Conservation (phyloP, 2,888 invertebrate species). For the Dyspetes luteomarginatus region DNA sequence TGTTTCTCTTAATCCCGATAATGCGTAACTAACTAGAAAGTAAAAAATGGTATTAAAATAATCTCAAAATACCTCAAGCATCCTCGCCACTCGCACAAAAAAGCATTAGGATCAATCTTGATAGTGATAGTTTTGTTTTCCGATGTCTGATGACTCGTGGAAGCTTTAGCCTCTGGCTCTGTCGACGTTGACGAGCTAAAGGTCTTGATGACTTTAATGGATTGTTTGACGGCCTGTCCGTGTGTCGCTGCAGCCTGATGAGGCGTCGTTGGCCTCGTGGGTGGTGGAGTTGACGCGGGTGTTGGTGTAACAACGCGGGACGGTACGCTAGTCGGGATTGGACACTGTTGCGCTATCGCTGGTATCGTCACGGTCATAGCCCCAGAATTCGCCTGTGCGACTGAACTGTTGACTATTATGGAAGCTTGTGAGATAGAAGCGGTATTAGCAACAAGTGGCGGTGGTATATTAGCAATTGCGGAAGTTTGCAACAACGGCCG, state of each 20-base stretch:
- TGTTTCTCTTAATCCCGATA: too few species aligned
- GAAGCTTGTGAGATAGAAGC: slow-evolving; percentile 79
- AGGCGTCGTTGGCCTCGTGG: slow-evolving; percentile 84
- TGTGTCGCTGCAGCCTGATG: slow-evolving; percentile 83
- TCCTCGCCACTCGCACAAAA: slow-evolving; percentile 96
- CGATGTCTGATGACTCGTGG: slow-evolving; percentile 70
- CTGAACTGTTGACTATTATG: slow-evolving; percentile 80
- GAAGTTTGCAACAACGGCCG: slow-evolving; percentile 85
- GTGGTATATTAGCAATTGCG: slow-evolving; percentile 83
- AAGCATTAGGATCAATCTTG: slow-evolving; percentile 81
- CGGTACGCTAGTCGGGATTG: slow-evolving; percentile 78
- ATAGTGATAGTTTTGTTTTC: slow-evolving; percentile 81
- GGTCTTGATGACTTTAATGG: slow-evolving; percentile 75
- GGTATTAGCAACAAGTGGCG: slow-evolving; percentile 82
- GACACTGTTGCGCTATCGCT: slow-evolving; percentile 78
- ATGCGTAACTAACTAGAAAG: too few species aligned
- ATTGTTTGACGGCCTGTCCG: slow-evolving; percentile 60
- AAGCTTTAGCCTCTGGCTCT: slow-evolving; percentile 75
- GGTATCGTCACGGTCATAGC: slow-evolving; percentile 80
- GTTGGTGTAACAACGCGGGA: slow-evolving; percentile 80
- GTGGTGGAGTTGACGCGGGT: slow-evolving; percentile 81
- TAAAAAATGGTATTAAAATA: not conserved
- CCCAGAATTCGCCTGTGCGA: slow-evolving; percentile 76
- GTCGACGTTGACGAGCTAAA: slow-evolving; percentile 77
- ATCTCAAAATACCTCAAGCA: slow-evolving; percentile 89